Evolutionary conservation across 23 tunicate genomes (phyloP), one percentile per base, ranked within the genome.

Genomic region (Styela clava): DNA sequence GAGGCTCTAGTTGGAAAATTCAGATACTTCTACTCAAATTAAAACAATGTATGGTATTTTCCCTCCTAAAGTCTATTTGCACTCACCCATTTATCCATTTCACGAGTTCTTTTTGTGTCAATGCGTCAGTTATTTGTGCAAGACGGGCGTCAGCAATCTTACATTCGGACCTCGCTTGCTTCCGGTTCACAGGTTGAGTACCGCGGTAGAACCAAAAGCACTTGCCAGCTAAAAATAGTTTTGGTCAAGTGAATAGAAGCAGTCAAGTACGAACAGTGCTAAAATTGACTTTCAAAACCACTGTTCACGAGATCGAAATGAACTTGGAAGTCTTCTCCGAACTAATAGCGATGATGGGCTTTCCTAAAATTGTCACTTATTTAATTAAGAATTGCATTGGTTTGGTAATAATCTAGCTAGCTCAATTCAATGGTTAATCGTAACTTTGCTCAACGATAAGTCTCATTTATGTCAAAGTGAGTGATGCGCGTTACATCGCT

Each of bases 11-110:
- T 61, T 61, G n/a, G n/a, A n/a, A n/a, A n/a, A n/a, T n/a, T n/a
- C n/a, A n/a, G n/a, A n/a, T 56, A 56, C n/a, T 61, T 61, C 1
- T 21, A 61, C 22, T 0, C n/a, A 22, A 23, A 22, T 61, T 0
- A 23, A 22, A 61, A 61, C 64, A 61, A 61, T 61, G 22, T 0
- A 61, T 23, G n/a, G 64, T 22, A n/a, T n/a, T n/a, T n/a, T n/a
- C n/a, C n/a, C n/a, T n/a, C n/a, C n/a, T n/a, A n/a, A n/a, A n/a
- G n/a, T n/a, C n/a, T n/a, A n/a, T n/a, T n/a, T n/a, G n/a, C n/a
- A 67, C 30, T 27, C 71, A 67, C 71, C 71, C 31, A 29, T 67
- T 67, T 19, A 67, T 67, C 71, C 71, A 67, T 29, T 67, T 27
- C 24, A 22, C 24, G 31, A 67, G 71, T 29, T 19, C 31, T 18